Percentiles rank a stretch among this genome's conserved stretches.
These are phyloP conservation scores for Drosophila emarginata DNA, from an alignment of 2,888 invertebrate genomes.

Conservation along the genomic window DNA sequence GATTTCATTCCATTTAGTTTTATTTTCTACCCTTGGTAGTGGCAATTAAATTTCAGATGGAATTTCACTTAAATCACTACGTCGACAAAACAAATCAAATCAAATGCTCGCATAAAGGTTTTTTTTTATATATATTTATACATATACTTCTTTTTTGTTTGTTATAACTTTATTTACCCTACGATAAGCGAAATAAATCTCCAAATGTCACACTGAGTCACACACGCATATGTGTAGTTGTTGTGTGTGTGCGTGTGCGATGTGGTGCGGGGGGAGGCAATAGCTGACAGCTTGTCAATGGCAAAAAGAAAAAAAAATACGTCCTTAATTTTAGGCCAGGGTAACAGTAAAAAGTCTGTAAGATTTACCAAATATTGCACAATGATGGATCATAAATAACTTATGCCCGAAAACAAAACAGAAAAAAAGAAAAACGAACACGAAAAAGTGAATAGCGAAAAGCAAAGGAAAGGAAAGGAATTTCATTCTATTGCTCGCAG, in stretches of 20 bases:
- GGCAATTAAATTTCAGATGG: conserved; percentile 28
- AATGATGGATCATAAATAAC: conserved; percentile 81
- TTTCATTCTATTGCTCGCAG: conserved; percentile 7
- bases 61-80: conserved; percentile 47
- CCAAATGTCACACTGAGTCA: conserved; percentile 64
- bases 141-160: neutral
- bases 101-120: conserved; percentile 39
- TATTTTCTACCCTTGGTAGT: neutral
- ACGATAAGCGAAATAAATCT: conserved; percentile 74
- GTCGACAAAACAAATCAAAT: conserved; percentile 61
- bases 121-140: conserved; percentile 13
- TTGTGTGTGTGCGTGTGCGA: conserved; percentile 22
- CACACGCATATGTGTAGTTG: conserved; percentile 50
- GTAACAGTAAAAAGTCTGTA: conserved; percentile 69
- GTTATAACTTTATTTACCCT: conserved; percentile 72
- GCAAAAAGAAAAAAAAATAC: neutral
- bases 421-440: neutral
- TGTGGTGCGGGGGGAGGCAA: neutral
- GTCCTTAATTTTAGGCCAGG: conserved; percentile 11
- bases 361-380: conserved; percentile 77
- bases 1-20: neutral
- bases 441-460: too few relatives aligned
- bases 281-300: conserved; percentile 41
- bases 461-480: conserved; percentile 14
- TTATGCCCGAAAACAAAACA: conserved; percentile 61